Evolutionary conservation across 64 coral and sea anemone species (phyloP).

Genomic region (Trachythela sp.): DNA sequence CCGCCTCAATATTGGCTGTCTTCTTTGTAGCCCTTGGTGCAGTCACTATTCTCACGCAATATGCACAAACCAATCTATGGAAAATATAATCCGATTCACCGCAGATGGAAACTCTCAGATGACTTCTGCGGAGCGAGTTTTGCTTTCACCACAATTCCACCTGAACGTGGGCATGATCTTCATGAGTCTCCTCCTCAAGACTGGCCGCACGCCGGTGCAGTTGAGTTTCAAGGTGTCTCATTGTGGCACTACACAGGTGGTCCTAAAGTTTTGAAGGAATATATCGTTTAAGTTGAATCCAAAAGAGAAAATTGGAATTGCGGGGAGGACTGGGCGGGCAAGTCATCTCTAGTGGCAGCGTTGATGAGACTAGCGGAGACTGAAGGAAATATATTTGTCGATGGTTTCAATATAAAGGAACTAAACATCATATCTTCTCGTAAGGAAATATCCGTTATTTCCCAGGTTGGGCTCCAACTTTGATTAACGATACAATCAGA

Average conservation of each 20-base stretch:
- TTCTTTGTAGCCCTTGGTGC: background rate
- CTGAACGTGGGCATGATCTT: slow-evolving; percentile 33
- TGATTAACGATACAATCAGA: slow-evolving; percentile 49
- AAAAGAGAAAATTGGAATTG: slow-evolving; percentile 56
- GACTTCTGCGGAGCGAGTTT: slow-evolving; percentile 61
- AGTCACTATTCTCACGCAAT: slow-evolving; percentile 5
- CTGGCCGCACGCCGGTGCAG: background rate
- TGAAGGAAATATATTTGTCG: slow-evolving; percentile 40
- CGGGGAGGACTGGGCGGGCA: slow-evolving; percentile 56
- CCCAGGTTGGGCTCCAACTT: slow-evolving; percentile 53
- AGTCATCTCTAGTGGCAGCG: slow-evolving; percentile 52
- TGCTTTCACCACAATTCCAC: slow-evolving; percentile 9
- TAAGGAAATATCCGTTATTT: slow-evolving; percentile 33
- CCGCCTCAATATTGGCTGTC: background rate
- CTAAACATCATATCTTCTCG: slow-evolving; percentile 35
- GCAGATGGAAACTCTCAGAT: slow-evolving; percentile 34
- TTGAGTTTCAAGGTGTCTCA: background rate
- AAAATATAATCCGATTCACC: background rate
- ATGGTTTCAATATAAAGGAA: slow-evolving; percentile 25
- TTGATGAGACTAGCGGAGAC: slow-evolving; percentile 47
- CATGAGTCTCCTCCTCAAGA: background rate
- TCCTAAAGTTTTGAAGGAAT: slow-evolving; percentile 11
- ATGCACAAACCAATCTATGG: background rate
- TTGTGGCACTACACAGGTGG: background rate
- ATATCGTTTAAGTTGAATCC: slow-evolving; percentile 22